These are phyloP conservation scores for Andrena marginata DNA, from an alignment of 2,888 invertebrate species.

Conservation along the genomic window DNA sequence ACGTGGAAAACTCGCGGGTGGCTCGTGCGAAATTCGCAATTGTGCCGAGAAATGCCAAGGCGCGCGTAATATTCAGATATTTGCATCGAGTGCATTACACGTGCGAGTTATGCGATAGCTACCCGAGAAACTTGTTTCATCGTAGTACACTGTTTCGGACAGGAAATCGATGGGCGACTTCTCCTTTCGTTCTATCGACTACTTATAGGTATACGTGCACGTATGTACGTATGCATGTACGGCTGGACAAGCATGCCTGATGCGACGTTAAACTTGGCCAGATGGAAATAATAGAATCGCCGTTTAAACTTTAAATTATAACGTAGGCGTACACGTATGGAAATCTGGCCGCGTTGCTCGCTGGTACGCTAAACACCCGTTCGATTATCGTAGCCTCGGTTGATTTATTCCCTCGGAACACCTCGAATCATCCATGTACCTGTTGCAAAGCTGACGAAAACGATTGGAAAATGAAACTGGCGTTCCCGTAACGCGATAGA, in stretches of 20 bases:
- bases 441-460: constrained; percentile 19
- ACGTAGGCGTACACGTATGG: background rate
- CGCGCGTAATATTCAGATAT: constrained; percentile 13
- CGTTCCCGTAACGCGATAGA: background rate
- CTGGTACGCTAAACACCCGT: background rate
- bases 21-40: constrained; percentile 9
- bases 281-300: constrained; percentile 11
- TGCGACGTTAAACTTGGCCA: constrained; percentile 19
- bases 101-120: constrained; percentile 42
- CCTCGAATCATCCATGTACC: background rate
- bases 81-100: background rate
- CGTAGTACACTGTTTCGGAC: constrained; percentile 71
- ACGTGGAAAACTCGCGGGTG: background rate
- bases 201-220: no score
- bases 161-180: constrained; percentile 76
- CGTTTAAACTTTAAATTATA: constrained; percentile 8
- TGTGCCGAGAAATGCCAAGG: constrained; percentile 20
- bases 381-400: background rate
- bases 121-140: constrained; percentile 60
- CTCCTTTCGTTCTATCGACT: constrained; percentile 25
- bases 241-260: background rate
- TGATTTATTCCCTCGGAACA: constrained; percentile 13
- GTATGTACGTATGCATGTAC: constrained; percentile 16
- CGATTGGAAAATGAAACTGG: background rate
- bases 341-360: background rate